Evolutionary conservation across 2,113 vertebrate genomes (phyloP), one percentile per base, ranked within the genome.

Genomic region (Amphiprion percula): DNA sequence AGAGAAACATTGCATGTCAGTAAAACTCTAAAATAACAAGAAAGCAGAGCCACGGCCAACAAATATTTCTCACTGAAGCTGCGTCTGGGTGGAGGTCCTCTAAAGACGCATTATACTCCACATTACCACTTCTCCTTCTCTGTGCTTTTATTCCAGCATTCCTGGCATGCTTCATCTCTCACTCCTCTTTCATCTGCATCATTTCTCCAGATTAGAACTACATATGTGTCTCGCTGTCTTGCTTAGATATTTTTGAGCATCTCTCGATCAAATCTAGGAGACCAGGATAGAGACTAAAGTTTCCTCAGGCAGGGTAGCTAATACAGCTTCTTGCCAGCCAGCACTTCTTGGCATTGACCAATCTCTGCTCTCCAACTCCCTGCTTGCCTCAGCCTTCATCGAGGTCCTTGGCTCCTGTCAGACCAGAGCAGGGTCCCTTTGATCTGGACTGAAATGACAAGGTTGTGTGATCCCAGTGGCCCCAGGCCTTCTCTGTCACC

Each of bases 381-480:
- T 15, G 33, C 37, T 60, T 23, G 1, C 54, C 28, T 1, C 10
- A 50, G 81, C 58, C 85, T 84, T 80, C 62, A 50, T 62, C 26
- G 17, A 76, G 78, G 63, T n/a, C 68, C 68, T 73, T 61, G 84
- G 74, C 71, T 68, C 60, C 82, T 82, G 79, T 84, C 85, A 76
- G 77, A 68, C 83, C 19, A 49, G 28, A 60, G 64, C 61, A 64
- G 19, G 15, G 52, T 21, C 55, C 58, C 82, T 91, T 88, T 90
- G 83, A 91, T 93, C 82, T 85, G 61, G 59, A 47, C 58, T 67
- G 79, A 85, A 68, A 87, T 85, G 86, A 87, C 79, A 85, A 82
- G 86, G 73, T 71, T 85, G 87, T 80, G 85, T 70, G 84, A 83
- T 86, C 83, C 74, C 83, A 67, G 37, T 3, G 7, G 7, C 77